Base-by-base conservation (phyloP, 2,888 invertebrate genomes). In the Linnaemya vulpina region DNA sequence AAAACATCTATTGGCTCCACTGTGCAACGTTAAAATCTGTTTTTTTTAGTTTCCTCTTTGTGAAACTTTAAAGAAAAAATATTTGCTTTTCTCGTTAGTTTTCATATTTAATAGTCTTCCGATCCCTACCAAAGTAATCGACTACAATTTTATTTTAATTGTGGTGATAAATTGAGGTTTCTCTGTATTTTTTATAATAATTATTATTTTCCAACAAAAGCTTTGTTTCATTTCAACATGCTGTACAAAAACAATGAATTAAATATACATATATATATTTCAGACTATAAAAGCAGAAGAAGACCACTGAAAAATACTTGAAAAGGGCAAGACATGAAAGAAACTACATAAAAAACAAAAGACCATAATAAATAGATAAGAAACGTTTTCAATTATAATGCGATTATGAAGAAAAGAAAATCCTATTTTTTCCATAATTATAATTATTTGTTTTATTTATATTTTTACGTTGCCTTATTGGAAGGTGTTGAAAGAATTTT, bases 371-470 rank as follows among this genome's bases (percentile, higher is more conserved):
- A 67, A 60, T 76, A 65, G 51, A 76, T 82, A 62, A 58, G 4
- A 78, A 40, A 40, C 13, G 13, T 51, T 86, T 88, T 88, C 84
- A 82, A 88, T 88, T 88, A 89, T 90, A 90, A 90, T 90, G 88
- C 87, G 90, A 89, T 91, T 91, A 89, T 88, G 89, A 89, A 17
- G 40, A 53, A 40, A 63, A 30, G 3, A 13, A 5, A 5, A 0
- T 25, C 2, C 11, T 30, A 30, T 30, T 38, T 43, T n/a, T 60
- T 38, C 30, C 13, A 40, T 11, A 40, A 40, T 20, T 15, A n/a
- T 38, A n/a, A 20, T 13, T 3, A 55, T 13, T 38, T 22, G 1
- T 4, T n/a, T 20, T 3, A 35, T 20, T 60, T 46, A 13, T 40
- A 7, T 35, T 15, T 70, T 40, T 15, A 13, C 11, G 1, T 53